Base-by-base conservation (phyloP, 1,140 invertebrate genomes). In the Antheraea pernyi region DNA sequence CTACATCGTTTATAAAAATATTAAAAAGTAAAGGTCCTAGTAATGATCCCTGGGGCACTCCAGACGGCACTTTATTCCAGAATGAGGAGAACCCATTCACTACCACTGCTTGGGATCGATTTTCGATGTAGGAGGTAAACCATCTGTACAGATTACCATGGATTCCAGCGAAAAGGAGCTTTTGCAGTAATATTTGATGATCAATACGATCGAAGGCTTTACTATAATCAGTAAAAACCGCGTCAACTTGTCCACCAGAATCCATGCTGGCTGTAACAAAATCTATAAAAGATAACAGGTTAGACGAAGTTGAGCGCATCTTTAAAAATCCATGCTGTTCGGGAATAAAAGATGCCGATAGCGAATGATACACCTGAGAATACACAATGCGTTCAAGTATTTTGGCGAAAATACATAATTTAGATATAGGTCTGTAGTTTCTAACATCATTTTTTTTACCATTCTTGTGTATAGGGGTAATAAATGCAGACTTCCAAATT, bases 301-400 rank as follows among this genome's bases (percentile, higher is more conserved):
- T 83, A 18, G 77, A 72, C 0, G 69, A 48, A 10, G 76, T 80
- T 11, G 81, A 83, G n/a, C 71, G 68, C 2, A 71, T 73, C 13
- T 58, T 68, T 1, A 76, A 7, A 39, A 83, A 80, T 0, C 84
- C 79, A 70, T 86, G 81, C 48, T 84, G 82, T 68, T 72, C 67
- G 30, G 60, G 42, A 18, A 62, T 48, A 59, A 71, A 67, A 22
- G 46, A 53, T 53, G 46, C 4, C 13, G 46, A 53, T 36, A 72
- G 22, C 3, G 61, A 58, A 19, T 10, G 19, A 30, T 71, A 67
- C 11, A 71, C 60, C 13, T 71, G 13, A 58, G 19, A 18, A 42
- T 67, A 67, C 16, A 80, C 70, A 3, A 82, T 42, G 48, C 63
- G 39, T 59, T 82, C 77, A 9, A 79, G 53, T 46, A 75, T 39